Evolutionary conservation across 2,113 vertebrate genomes (phyloP).

Genomic region (Sturnus vulgaris): DNA sequence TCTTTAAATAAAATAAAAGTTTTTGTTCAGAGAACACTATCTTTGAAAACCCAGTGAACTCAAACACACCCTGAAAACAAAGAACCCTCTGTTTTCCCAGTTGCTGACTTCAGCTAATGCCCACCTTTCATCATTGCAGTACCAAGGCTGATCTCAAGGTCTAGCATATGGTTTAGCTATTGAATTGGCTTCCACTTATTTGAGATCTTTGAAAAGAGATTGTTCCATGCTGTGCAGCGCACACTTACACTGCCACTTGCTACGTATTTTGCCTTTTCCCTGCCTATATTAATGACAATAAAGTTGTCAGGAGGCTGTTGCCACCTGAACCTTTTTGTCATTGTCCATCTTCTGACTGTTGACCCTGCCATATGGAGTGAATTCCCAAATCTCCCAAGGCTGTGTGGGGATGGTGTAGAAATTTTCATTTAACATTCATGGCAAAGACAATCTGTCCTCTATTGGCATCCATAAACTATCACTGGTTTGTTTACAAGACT

Average conservation of each 20-base stretch:
- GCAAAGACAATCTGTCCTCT: neutral
- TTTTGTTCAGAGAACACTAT: neutral
- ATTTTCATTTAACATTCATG: neutral
- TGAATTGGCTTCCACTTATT: neutral
- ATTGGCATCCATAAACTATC: neutral
- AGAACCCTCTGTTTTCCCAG: neutral
- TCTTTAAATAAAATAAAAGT: too few species aligned
- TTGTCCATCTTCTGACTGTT: neutral
- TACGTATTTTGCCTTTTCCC: neutral
- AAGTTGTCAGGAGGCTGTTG: neutral
- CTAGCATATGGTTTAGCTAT: neutral
- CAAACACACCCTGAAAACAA: neutral
- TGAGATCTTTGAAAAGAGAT: neutral
- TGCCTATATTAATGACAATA: neutral
- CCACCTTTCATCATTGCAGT: neutral
- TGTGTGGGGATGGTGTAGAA: neutral
- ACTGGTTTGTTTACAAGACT: slow-evolving; percentile 35
- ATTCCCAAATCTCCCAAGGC: neutral
- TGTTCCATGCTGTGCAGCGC: neutral
- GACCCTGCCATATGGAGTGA: neutral
- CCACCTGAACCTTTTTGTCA: neutral
- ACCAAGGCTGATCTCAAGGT: neutral
- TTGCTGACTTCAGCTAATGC: neutral
- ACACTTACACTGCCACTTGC: neutral
- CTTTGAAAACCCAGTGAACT: neutral